A percentile compares a stretch with the other conserved stretches of the same genome.
phyloP scores from a whole-genome alignment of 2,888 invertebrate species.

The Folsomia candida region DNA sequence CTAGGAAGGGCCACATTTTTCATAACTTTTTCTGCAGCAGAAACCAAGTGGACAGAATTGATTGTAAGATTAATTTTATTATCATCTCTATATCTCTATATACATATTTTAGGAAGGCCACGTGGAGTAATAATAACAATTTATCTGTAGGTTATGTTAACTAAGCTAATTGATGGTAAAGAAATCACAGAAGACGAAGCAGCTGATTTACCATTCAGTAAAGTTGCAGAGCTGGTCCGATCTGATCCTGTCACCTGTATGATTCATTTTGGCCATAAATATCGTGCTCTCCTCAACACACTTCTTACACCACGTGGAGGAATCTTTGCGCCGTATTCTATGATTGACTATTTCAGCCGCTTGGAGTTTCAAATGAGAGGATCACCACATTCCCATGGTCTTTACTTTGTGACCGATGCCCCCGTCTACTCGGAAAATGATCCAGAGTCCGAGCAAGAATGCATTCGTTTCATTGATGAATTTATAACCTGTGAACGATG shows the following conservation, averaged over 20 bases:
- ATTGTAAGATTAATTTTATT: background rate
- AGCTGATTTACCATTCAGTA: background rate
- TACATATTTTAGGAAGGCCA: background rate
- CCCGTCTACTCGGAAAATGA: slow-evolving; percentile 19
- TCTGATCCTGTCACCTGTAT: slow-evolving; percentile 26
- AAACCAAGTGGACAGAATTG: slow-evolving; percentile 25
- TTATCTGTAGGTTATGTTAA: background rate
- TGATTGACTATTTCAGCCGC: slow-evolving; percentile 19
- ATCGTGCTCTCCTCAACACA: background rate
- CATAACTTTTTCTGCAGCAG: slow-evolving; percentile 24
- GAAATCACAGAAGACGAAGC: slow-evolving; percentile 6
- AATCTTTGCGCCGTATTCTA: slow-evolving; percentile 7
- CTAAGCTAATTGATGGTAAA: background rate
- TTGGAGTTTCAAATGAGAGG: slow-evolving; percentile 35
- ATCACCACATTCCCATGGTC: slow-evolving; percentile 28
- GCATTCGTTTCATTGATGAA: slow-evolving; percentile 26
- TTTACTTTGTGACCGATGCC: slow-evolving; percentile 27
- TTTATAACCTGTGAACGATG: slow-evolving; percentile 23
- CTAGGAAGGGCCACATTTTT: slow-evolving; percentile 25
- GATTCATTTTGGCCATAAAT: slow-evolving; percentile 21
- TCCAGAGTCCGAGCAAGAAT: background rate
- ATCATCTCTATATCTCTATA: too few species aligned
- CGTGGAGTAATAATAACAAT: background rate
- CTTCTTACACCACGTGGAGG: background rate
- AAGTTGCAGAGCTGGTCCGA: slow-evolving; percentile 17